A percentile compares a stretch with the other conserved stretches of the same genome.
Evolutionary conservation across 2,113 vertebrate genomes (phyloP).

Genomic region (Pholis gunnellus): DNA sequence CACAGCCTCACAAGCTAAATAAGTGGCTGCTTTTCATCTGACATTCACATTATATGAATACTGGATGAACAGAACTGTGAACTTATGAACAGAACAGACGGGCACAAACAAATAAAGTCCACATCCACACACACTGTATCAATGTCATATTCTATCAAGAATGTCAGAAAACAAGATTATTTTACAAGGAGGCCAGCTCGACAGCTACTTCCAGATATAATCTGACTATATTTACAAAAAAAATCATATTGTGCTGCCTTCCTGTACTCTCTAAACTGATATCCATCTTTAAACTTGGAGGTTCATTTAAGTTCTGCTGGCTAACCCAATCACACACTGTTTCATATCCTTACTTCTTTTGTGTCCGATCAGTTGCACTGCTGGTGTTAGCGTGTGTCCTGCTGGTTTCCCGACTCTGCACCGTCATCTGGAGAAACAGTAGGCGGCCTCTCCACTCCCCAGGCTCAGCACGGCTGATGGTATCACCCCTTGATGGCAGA

Average conservation of each 20-base stretch:
- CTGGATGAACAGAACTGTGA: neutral
- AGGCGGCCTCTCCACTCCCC: constrained; percentile 62
- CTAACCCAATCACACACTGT: neutral
- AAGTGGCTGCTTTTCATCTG: neutral
- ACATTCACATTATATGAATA: neutral
- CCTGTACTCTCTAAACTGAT: neutral
- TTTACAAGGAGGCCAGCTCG: neutral
- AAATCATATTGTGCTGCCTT: neutral
- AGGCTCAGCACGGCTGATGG: constrained; percentile 58
- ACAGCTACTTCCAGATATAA: neutral
- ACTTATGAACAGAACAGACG: neutral
- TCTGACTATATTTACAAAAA: neutral
- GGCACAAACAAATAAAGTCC: neutral
- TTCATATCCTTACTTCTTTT: neutral
- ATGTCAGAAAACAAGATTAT: neutral
- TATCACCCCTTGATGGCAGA: constrained; percentile 67
- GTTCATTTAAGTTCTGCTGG: neutral
- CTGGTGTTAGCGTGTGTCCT: constrained; percentile 67
- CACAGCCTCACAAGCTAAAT: neutral
- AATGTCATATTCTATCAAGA: neutral
- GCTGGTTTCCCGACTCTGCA: constrained; percentile 61
- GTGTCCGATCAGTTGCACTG: constrained; percentile 46
- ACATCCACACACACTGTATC: neutral
- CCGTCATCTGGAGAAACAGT: constrained; percentile 71
- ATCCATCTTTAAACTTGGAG: neutral